Evolutionary conservation across 2,113 vertebrate species (phyloP).

Genomic region (Catagonus wagneri): DNA sequence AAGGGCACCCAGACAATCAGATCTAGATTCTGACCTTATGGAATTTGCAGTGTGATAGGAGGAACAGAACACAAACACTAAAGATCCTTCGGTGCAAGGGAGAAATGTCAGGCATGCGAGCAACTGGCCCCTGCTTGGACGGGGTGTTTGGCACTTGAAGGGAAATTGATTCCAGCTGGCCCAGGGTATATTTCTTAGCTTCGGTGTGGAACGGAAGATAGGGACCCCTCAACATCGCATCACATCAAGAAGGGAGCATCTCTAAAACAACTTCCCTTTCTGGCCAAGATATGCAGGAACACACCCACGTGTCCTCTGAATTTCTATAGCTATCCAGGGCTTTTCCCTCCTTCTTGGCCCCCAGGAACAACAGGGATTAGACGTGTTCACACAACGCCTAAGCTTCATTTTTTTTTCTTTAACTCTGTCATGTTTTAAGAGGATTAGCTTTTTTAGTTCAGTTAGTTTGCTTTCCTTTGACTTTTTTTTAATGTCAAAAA

Average conservation of each 20-base stretch:
- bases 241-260: constrained; percentile 1
- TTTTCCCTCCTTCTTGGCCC: not conserved
- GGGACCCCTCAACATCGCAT: constrained; percentile 57
- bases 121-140: not conserved
- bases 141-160: constrained; percentile 24
- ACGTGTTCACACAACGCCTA: not conserved
- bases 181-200: not conserved
- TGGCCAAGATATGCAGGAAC: constrained; percentile 74
- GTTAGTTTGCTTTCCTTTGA: constrained; percentile 13
- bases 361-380: not conserved
- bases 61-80: not conserved
- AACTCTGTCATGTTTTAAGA: constrained; percentile 58
- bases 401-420: not conserved
- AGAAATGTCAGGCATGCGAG: not conserved
- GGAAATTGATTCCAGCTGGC: constrained; percentile 69
- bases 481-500: not conserved
- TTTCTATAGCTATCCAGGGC: constrained; percentile 21
- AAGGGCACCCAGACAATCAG: not conserved
- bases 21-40: constrained; percentile 57
- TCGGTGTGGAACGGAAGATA: not conserved
- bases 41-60: constrained; percentile 30
- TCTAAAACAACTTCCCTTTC: constrained; percentile 55
- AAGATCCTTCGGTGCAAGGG: not conserved
- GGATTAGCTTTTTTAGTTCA: constrained; percentile 49
- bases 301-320: constrained; percentile 75